Evolutionary conservation across 2,797 vertebrate genomes (phyloP).

Genomic region (Sandelia bainsii): DNA sequence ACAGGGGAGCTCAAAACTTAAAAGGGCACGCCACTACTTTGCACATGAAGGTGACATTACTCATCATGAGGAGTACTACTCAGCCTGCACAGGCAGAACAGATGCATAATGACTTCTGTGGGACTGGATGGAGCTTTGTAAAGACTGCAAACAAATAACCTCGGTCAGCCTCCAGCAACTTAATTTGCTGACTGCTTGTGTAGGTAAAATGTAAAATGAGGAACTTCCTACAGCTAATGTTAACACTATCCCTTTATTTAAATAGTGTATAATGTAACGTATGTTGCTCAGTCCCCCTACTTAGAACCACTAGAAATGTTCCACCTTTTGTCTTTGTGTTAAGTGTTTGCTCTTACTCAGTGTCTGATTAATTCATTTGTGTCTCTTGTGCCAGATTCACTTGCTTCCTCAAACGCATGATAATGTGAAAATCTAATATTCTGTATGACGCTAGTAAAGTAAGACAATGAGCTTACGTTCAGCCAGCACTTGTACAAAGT

Average conservation of each 20-base stretch:
- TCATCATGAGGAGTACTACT: not conserved
- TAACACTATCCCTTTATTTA: not conserved
- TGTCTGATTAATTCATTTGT: too few relatives aligned
- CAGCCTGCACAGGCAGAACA: not conserved
- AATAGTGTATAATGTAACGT: too few relatives aligned
- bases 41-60: not conserved
- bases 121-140: not conserved
- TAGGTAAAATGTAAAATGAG: too few relatives aligned
- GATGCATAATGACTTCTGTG: not conserved
- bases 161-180: too few relatives aligned
- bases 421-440: not conserved
- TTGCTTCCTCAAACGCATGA: not conserved
- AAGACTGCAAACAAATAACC: not conserved
- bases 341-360: too few relatives aligned
- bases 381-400: not conserved
- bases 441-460: not conserved
- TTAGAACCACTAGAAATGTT: not conserved
- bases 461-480: slow-evolving; percentile 87
- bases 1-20: not conserved
- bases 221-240: not conserved
- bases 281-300: too few relatives aligned
- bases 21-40: not conserved
- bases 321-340: not conserved
- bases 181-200: too few relatives aligned
- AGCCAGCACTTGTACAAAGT: slow-evolving; percentile 96